A percentile compares a stretch with the other conserved stretches of the same genome.
phyloP scores from a whole-genome alignment of 2,888 invertebrate genomes.

The Apomyelois bistriatella region DNA sequence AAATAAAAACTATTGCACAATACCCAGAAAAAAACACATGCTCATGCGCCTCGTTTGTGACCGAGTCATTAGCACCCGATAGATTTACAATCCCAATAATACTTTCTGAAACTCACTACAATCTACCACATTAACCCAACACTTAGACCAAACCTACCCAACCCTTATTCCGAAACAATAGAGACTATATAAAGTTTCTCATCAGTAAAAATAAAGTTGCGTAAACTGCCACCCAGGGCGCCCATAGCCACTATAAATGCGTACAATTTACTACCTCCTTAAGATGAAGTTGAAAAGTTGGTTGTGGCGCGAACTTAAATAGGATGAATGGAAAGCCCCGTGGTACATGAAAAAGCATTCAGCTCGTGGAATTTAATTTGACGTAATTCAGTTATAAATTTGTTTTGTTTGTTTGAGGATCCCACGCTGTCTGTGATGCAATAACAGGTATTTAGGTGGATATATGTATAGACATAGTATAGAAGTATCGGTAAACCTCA shows the following conservation, averaged over 20 bases:
- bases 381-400: conserved; percentile 12
- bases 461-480: no score
- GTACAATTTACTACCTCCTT: conserved; percentile 69
- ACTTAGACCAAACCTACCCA: background rate
- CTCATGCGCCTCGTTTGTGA: conserved; percentile 46
- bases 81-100: conserved; percentile 68
- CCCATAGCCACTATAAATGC: conserved; percentile 63
- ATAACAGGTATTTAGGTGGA: no score
- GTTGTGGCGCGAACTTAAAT: conserved; percentile 53
- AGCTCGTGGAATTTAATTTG: conserved; percentile 9
- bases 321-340: conserved; percentile 41
- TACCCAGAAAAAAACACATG: conserved; percentile 31
- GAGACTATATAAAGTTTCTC: conserved; percentile 14
- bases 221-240: conserved; percentile 62
- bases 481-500: no score
- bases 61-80: conserved; percentile 63
- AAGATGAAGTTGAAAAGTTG: conserved; percentile 68
- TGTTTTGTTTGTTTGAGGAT: conserved; percentile 1
- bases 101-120: conserved; percentile 62
- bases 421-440: conserved; percentile 2
- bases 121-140: conserved; percentile 22
- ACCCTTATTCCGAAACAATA: conserved; percentile 14
- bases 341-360: conserved; percentile 23
- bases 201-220: conserved; percentile 15
- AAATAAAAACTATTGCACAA: conserved; percentile 15